Evolutionary conservation across 1,140 invertebrate genomes (phyloP), one percentile per base, ranked within the genome.

Genomic region (Drosophila auraria): DNA sequence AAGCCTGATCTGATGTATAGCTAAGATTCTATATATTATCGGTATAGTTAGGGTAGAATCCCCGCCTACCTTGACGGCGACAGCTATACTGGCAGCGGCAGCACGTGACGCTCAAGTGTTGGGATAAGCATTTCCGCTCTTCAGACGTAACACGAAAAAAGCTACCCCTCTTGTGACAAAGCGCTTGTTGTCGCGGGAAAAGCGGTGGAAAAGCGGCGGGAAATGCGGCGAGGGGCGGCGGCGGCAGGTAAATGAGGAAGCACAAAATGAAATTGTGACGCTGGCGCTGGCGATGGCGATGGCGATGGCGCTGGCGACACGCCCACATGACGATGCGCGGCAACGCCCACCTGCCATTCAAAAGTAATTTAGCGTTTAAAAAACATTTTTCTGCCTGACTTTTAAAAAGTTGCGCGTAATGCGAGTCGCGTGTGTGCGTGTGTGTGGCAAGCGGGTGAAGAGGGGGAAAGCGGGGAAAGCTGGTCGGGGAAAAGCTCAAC

Each of bases 291-390:
- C 73, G 72, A 58, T 53, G 0, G 45, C 73, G 72, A 58, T 87
- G 84, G 78, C 80, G 73, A 82, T 80, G 72, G 25, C 83, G 53
- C 30, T 53, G 0, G 45, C 73, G 72, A 58, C 73, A 89, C 84
- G 84, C 73, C 80, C 56, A 54, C 50, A 74, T 78, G 59, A 71
- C 58, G 51, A 70, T 42, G 58, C 56, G 42, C 30, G 40, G 51
- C 17, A 27, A 54, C 75, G 57, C 71, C 75, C 83, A 78, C 53
- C 84, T 82, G 84, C 84, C 78, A 90, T 90, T 89, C 84, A 90
- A 89, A 89, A 89, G 84, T 89, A 89, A 89, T 89, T 89, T 89
- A 90, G 78, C 86, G 84, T 90, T 89, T 89, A 84, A 90, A 89
- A 89, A 89, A 90, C 84, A 89, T 89, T 89, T 89, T 89, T 89